Evolutionary conservation across 1,140 invertebrate genomes (phyloP).

Genomic region (Drosophila lowei): DNA sequence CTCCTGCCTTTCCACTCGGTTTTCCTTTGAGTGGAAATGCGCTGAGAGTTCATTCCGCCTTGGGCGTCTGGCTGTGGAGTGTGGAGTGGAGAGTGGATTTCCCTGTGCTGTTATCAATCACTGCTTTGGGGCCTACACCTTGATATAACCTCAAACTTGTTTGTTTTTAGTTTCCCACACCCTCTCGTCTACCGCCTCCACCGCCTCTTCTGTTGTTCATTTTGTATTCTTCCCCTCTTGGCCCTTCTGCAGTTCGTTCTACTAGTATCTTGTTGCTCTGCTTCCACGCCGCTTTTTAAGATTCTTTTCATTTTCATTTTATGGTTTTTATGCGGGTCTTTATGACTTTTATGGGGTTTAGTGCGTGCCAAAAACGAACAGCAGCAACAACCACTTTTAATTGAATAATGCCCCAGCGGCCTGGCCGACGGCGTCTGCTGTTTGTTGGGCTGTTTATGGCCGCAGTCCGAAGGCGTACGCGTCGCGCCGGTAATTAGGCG

Average conservation of each 20-base stretch:
- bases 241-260: conserved; percentile 36
- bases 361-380: conserved; percentile 81
- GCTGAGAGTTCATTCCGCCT: conserved; percentile 7
- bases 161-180: conserved; percentile 28
- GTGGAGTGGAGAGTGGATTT: conserved; percentile 11
- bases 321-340: conserved; percentile 79
- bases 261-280: conserved; percentile 50
- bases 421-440: conserved; percentile 45
- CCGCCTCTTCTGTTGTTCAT: neutral
- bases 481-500: conserved; percentile 61
- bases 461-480: conserved; percentile 34
- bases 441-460: conserved; percentile 38
- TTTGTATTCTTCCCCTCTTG: neutral
- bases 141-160: conserved; percentile 73
- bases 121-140: conserved; percentile 31
- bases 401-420: conserved; percentile 74
- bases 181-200: neutral
- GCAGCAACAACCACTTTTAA: conserved; percentile 67
- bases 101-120: conserved; percentile 50
- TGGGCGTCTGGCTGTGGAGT: neutral
- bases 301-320: conserved; percentile 83
- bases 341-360: conserved; percentile 83
- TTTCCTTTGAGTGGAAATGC: conserved; percentile 67
- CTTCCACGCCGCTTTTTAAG: conserved; percentile 58
- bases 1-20: conserved; percentile 51